Conservation (phyloP, 2,797 vertebrate species). For the Gambelia wislizenii region DNA sequence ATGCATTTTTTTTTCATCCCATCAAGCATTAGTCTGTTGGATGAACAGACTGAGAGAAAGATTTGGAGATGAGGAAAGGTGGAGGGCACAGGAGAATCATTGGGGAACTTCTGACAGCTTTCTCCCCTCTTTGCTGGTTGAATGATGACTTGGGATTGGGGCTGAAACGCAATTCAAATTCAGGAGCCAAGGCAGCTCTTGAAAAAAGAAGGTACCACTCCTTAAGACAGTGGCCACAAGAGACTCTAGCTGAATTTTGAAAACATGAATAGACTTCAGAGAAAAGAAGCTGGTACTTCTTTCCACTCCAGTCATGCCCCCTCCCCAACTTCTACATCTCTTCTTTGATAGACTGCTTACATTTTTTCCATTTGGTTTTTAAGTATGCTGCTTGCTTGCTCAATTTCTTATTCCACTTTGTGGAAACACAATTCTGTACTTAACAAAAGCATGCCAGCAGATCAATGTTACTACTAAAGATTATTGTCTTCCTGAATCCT, state of each 20-base stretch:
- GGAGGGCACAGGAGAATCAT: neutral
- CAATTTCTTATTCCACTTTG: neutral
- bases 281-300: neutral
- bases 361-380: neutral
- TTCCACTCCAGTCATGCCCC: neutral
- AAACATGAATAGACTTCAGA: rapidly evolving
- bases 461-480: neutral
- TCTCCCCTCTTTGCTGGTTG: neutral
- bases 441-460: neutral
- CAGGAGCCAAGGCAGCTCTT: neutral
- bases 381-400: neutral
- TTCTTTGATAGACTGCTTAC: neutral
- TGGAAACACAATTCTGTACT: neutral
- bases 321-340: no score
- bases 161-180: rapidly evolving
- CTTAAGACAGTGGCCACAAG: rapidly evolving
- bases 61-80: rapidly evolving
- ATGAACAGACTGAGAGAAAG: neutral
- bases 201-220: neutral
- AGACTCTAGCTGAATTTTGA: neutral
- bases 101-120: rapidly evolving
- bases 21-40: neutral
- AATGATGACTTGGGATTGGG: neutral
- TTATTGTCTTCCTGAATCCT: neutral
- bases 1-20: neutral